These are phyloP conservation scores for Coecobrya sp. DNA, from an alignment of 2,888 invertebrate genomes.

Conservation along the genomic window DNA sequence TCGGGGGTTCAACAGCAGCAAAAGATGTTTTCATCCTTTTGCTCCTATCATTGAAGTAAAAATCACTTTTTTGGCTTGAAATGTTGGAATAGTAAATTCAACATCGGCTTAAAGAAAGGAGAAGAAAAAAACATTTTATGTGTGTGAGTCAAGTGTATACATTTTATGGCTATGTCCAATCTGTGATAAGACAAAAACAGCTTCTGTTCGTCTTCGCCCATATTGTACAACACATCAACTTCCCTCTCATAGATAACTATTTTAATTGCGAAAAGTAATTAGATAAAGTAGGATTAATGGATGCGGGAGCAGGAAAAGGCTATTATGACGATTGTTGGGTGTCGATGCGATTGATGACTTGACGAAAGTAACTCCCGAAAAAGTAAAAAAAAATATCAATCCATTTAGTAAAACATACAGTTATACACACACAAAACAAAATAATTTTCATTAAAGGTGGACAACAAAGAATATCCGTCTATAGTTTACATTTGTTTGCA, in stretches of 20 bases:
- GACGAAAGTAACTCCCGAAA: background rate
- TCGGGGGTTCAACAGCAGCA: background rate
- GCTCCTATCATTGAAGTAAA: background rate
- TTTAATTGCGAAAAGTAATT: conserved; percentile 72
- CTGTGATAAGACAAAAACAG: conserved; percentile 34
- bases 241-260: conserved; percentile 36
- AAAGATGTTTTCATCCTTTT: conserved; percentile 23
- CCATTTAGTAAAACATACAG: conserved; percentile 11
- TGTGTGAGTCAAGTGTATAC: background rate
- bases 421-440: background rate
- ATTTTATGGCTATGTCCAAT: conserved; percentile 55
- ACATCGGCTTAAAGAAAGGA: background rate
- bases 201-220: conserved; percentile 33
- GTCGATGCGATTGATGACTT: conserved; percentile 58
- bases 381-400: conserved; percentile 27
- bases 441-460: conserved; percentile 17
- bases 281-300: conserved; percentile 61
- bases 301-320: conserved; percentile 48
- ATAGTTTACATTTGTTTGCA: background rate
- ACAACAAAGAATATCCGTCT: background rate
- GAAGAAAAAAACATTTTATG: background rate
- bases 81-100: background rate
- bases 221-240: background rate
- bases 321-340: conserved; percentile 29
- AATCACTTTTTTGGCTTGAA: conserved; percentile 39